Conservation (phyloP, 2,888 invertebrate species). For the Lepidonotus clava region DNA sequence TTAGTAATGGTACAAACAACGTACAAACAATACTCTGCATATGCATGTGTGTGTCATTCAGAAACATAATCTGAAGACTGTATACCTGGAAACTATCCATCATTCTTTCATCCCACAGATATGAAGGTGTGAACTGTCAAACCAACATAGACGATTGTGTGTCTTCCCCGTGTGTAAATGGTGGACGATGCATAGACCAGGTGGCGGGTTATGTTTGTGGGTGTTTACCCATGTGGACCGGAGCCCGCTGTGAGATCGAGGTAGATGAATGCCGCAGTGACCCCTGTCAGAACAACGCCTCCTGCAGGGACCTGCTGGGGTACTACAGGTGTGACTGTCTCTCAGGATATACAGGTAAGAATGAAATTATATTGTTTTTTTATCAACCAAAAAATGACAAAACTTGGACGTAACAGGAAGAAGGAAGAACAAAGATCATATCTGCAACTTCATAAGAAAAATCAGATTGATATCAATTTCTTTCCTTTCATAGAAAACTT, state of each 20-base stretch:
- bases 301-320: conserved; percentile 86
- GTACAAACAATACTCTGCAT: conserved; percentile 84
- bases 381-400: not conserved
- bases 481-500: no score
- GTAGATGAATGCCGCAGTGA: conserved; percentile 88
- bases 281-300: conserved; percentile 96
- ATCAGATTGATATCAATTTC: no score
- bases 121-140: conserved; percentile 61
- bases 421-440: not conserved
- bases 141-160: conserved; percentile 61
- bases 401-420: not conserved
- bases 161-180: conserved; percentile 61
- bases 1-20: conserved; percentile 76
- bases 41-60: conserved; percentile 37
- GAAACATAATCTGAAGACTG: conserved; percentile 42
- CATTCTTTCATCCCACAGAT: conserved; percentile 14
- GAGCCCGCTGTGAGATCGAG: conserved; percentile 32
- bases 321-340: conserved; percentile 81
- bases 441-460: no score
- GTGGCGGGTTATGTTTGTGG: conserved; percentile 54
- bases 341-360: conserved; percentile 45
- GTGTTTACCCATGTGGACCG: conserved; percentile 42
- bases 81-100: not conserved
- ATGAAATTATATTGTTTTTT: not conserved
- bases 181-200: conserved; percentile 60